Conservation (phyloP, 2,888 invertebrate genomes). For the Leptinotarsa juncta region DNA sequence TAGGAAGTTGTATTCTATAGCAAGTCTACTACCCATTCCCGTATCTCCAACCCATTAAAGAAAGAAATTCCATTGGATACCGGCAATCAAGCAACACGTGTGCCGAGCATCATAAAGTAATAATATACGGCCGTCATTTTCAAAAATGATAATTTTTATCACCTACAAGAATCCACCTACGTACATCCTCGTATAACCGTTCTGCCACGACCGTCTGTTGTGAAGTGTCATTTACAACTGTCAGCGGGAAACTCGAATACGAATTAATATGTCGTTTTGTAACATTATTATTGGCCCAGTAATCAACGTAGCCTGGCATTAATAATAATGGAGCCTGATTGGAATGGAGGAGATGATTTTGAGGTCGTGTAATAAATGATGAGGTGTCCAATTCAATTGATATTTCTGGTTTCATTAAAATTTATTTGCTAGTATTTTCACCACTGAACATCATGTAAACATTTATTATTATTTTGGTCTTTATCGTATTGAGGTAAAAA, state of each 20-base stretch:
- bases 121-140: conserved; percentile 29
- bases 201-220: neutral
- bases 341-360: neutral
- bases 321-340: conserved; percentile 25
- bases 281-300: conserved; percentile 29
- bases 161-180: conserved; percentile 25
- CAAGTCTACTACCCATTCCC: neutral
- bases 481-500: too few relatives aligned
- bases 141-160: conserved; percentile 37
- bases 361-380: neutral
- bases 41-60: neutral
- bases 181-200: conserved; percentile 3
- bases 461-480: too few relatives aligned
- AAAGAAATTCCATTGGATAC: conserved; percentile 9
- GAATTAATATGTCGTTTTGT: conserved; percentile 36
- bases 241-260: conserved; percentile 34
- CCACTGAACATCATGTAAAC: too few relatives aligned
- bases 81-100: conserved; percentile 26
- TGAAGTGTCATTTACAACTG: conserved; percentile 34
- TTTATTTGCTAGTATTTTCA: too few relatives aligned
- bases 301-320: conserved; percentile 29
- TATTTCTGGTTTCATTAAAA: too few relatives aligned
- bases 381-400: too few relatives aligned
- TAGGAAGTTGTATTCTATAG: too few relatives aligned
- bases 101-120: conserved; percentile 21